These are phyloP conservation scores for Nesogale talazaci DNA, from an alignment of 2,113 vertebrate genomes.

Conservation along the genomic window DNA sequence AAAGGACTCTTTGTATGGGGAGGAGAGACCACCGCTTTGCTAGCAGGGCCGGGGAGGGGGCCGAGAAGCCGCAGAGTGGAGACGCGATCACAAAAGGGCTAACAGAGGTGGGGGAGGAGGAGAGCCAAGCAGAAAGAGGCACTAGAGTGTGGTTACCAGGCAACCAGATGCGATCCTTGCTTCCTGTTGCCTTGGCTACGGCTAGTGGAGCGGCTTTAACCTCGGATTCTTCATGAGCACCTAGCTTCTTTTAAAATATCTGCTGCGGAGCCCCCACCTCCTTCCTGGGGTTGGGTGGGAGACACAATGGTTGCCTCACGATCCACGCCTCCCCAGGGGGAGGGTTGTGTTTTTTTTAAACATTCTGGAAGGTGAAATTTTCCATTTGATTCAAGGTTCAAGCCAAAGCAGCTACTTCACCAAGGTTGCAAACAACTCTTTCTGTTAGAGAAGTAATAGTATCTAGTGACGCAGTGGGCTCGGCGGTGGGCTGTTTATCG, in stretches of 20 bases:
- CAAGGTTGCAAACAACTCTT: neutral
- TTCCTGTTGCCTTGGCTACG: slow-evolving; percentile 72
- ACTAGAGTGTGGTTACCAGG: slow-evolving; percentile 65
- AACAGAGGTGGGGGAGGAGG: slow-evolving; percentile 34
- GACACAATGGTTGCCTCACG: neutral
- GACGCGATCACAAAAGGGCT: slow-evolving; percentile 62
- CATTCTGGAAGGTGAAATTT: neutral
- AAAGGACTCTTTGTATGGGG: neutral
- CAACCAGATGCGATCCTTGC: slow-evolving; percentile 59
- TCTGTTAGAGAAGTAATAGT: neutral
- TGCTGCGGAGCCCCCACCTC: neutral
- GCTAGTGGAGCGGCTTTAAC: slow-evolving; percentile 38
- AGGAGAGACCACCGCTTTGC: neutral
- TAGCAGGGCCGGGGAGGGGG: neutral
- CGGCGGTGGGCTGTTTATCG: too few species aligned
- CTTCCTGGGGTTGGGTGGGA: neutral
- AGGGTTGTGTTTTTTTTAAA: neutral
- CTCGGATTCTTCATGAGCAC: slow-evolving; percentile 29
- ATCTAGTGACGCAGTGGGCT: too few species aligned
- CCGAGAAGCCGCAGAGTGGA: neutral
- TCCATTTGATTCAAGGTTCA: neutral
- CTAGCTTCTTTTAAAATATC: slow-evolving; percentile 54
- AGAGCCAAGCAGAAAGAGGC: neutral
- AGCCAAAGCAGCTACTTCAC: neutral
- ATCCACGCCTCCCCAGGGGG: too few species aligned